phyloP scores from a whole-genome alignment of 2,113 vertebrate species.

The Lepus americanus region DNA sequence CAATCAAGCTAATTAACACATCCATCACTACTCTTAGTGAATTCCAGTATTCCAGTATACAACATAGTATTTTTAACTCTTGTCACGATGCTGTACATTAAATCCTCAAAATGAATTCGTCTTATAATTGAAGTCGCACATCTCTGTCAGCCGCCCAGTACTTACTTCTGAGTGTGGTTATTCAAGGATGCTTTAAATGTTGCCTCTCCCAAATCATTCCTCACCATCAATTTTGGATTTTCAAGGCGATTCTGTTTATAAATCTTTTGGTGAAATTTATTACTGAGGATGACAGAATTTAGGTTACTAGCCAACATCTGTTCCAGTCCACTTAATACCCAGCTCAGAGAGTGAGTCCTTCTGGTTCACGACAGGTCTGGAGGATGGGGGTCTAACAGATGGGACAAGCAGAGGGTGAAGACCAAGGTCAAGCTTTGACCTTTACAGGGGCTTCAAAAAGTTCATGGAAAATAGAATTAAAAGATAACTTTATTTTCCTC shows the following conservation, averaged over 20 bases:
- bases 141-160: neutral
- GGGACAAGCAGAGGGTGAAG: neutral
- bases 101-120: neutral
- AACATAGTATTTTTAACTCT: neutral
- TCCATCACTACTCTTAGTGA: neutral
- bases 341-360: neutral
- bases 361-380: neutral
- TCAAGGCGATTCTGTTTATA: conserved; percentile 17
- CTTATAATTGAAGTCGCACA: neutral
- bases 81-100: neutral
- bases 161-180: neutral
- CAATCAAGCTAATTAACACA: neutral
- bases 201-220: neutral
- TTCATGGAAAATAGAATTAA: too few species aligned
- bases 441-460: neutral
- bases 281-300: neutral
- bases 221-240: neutral
- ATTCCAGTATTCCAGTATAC: neutral
- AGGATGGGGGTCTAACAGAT: neutral
- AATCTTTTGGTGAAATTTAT: conserved; percentile 23
- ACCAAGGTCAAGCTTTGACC: neutral
- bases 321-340: neutral
- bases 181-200: neutral
- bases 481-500: too few species aligned
- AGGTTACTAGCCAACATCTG: neutral